Conservation (phyloP, 2,888 invertebrate species). For the Tortrix viridana region DNA sequence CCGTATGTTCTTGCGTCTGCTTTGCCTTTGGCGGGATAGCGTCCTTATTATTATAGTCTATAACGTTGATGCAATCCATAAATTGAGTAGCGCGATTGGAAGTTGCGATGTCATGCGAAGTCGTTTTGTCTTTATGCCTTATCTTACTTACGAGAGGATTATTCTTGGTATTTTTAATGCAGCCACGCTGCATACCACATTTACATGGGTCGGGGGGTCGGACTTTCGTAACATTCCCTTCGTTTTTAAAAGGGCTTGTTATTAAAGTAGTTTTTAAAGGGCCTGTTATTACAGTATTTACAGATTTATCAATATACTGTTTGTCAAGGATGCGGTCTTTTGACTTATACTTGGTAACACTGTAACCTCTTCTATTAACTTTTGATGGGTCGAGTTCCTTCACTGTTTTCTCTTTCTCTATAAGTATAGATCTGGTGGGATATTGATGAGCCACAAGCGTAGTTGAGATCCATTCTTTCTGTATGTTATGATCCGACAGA, state of each 20-base stretch:
- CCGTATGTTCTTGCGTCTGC: background rate
- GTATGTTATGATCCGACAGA: constrained; percentile 30
- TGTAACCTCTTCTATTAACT: constrained; percentile 40
- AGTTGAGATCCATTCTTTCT: too few relatives aligned
- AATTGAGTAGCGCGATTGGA: constrained; percentile 54
- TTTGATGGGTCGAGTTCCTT: constrained; percentile 49
- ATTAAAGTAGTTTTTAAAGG: constrained; percentile 54
- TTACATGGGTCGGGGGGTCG: too few relatives aligned
- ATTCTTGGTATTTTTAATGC: constrained; percentile 52
- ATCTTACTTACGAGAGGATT: constrained; percentile 43
- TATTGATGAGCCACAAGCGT: constrained; percentile 11
- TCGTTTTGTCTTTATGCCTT: constrained; percentile 56
- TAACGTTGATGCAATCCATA: constrained; percentile 31
- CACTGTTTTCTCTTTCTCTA: constrained; percentile 54
- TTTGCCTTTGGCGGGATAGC: constrained; percentile 20
- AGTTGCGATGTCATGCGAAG: constrained; percentile 48
- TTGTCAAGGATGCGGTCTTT: constrained; percentile 50
- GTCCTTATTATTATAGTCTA: too few relatives aligned
- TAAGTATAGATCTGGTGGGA: constrained; percentile 45
- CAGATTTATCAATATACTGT: constrained; percentile 48
- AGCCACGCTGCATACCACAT: constrained; percentile 9
- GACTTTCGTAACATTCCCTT: too few relatives aligned
- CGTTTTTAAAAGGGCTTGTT: too few relatives aligned
- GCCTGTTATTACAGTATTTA: constrained; percentile 59
- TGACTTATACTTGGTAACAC: constrained; percentile 46